A percentile compares a stretch with the other conserved stretches of the same genome.
Evolutionary conservation across 2,888 invertebrate genomes (phyloP).

Genomic region (Oscheius sp.): DNA sequence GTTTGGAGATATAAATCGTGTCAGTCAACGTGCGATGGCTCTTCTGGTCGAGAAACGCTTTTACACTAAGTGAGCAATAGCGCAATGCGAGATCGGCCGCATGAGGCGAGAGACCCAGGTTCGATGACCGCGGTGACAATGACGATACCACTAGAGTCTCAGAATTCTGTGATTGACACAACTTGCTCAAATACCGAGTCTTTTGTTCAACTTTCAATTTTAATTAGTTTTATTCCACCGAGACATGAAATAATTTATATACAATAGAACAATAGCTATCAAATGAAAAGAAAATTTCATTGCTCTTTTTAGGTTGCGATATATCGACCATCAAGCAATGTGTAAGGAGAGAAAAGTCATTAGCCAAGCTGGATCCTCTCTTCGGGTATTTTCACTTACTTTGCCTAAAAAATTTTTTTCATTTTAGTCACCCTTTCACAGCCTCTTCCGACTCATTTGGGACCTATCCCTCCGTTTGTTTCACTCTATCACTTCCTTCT

Average conservation of each 20-base stretch:
- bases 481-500: background rate
- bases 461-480: constrained; percentile 5
- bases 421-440: constrained; percentile 25
- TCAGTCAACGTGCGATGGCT: constrained; percentile 67
- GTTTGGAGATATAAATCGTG: constrained; percentile 65
- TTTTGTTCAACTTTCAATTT: constrained; percentile 2
- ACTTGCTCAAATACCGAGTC: constrained; percentile 26
- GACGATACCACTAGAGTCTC: constrained; percentile 29
- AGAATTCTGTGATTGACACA: constrained; percentile 31
- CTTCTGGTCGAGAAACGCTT: constrained; percentile 61
- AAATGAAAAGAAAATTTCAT: too few species aligned
- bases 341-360: constrained; percentile 50
- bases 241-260: background rate
- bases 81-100: background rate
- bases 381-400: constrained; percentile 30
- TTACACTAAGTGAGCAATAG: constrained; percentile 55
- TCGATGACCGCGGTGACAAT: constrained; percentile 3
- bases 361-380: constrained; percentile 35
- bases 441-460: constrained; percentile 7
- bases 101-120: background rate
- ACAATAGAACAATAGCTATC: too few species aligned
- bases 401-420: constrained; percentile 24
- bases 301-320: constrained; percentile 42
- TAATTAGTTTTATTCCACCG: background rate
- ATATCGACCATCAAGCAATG: constrained; percentile 64